Evolutionary conservation across 2,113 vertebrate species (phyloP).

Genomic region (Menura novaehollandiae): DNA sequence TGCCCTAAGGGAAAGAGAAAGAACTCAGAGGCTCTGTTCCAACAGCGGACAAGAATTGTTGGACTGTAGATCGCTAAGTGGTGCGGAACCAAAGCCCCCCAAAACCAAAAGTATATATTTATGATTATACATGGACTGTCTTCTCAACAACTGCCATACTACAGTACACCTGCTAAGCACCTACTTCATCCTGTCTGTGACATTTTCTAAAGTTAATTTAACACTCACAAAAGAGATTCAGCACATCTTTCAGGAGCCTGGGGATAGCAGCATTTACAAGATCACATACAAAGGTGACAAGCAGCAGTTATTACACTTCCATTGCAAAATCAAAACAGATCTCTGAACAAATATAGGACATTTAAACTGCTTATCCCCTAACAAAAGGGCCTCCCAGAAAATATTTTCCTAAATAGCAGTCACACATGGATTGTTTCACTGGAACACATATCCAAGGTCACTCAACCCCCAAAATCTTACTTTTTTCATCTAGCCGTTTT

Average conservation of each 20-base stretch:
- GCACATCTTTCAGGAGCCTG: not conserved
- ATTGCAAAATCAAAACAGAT: not conserved
- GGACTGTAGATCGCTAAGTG: not conserved
- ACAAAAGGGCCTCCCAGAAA: not conserved
- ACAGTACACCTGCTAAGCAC: not conserved
- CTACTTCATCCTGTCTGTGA: not conserved
- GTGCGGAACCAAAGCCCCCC: not conserved
- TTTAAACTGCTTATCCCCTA: not conserved
- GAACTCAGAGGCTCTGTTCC: not conserved
- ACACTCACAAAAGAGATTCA: not conserved
- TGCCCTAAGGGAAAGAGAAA: conserved; percentile 16
- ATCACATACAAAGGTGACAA: not conserved
- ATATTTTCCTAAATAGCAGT: not conserved
- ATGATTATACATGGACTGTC: not conserved
- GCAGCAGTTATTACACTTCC: not conserved
- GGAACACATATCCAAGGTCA: conserved; percentile 34
- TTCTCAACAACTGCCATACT: not conserved
- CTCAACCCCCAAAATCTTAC: not conserved
- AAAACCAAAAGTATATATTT: not conserved
- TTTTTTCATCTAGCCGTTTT: not conserved
- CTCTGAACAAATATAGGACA: not conserved
- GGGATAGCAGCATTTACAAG: not conserved
- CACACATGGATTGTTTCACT: not conserved
- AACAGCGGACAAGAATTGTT: not conserved
- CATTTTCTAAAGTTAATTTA: not conserved